A percentile compares a stretch with the other conserved stretches of the same genome.
Evolutionary conservation across 2,888 invertebrate species (phyloP).

Genomic region (Agrochola macilenta): DNA sequence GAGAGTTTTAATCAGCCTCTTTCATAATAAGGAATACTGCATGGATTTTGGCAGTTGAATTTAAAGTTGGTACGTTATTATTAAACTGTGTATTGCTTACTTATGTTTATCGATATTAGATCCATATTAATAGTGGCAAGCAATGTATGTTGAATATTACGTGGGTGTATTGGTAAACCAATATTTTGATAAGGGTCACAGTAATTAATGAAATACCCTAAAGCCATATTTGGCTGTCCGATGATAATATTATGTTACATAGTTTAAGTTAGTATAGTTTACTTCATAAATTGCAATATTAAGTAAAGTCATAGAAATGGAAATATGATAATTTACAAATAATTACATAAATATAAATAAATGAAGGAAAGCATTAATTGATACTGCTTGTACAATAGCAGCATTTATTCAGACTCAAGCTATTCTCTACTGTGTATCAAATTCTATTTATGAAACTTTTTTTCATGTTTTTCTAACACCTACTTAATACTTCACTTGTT

Average conservation of each 20-base stretch:
- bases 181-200: slow-evolving; percentile 53
- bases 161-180: slow-evolving; percentile 25
- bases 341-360: not conserved
- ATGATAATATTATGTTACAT: slow-evolving; percentile 43
- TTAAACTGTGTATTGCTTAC: slow-evolving; percentile 6
- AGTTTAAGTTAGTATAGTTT: slow-evolving; percentile 16
- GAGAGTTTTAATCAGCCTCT: slow-evolving; percentile 80
- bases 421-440: not conserved
- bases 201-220: slow-evolving; percentile 50
- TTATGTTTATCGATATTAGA: slow-evolving; percentile 15
- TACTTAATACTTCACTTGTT: not conserved
- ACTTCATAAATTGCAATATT: slow-evolving; percentile 23
- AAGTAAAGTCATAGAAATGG: not conserved
- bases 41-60: slow-evolving; percentile 74
- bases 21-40: slow-evolving; percentile 83
- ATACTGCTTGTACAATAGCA: not conserved
- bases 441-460: not conserved
- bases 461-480: not conserved
- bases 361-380: too few species aligned
- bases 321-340: not conserved
- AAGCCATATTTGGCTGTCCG: slow-evolving; percentile 48
- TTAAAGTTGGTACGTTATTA: slow-evolving; percentile 17
- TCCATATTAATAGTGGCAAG: slow-evolving; percentile 18
- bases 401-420: not conserved
- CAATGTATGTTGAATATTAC: slow-evolving; percentile 22